Base-by-base conservation (phyloP, 2,797 vertebrate genomes). In the Myripristis jacobus region DNA sequence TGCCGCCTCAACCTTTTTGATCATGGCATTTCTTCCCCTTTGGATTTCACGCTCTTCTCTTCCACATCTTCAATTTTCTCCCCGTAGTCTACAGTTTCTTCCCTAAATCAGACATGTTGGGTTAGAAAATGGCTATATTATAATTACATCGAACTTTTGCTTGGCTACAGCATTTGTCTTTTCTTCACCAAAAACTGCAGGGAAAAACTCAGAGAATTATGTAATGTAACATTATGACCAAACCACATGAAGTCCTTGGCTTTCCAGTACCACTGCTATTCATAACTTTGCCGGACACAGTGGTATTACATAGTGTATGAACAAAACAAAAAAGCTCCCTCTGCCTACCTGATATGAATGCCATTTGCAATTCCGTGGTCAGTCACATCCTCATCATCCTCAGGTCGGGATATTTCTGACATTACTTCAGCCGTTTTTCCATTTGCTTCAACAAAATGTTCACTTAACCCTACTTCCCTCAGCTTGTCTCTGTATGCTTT, bases 381-480 rank as follows among this genome's bases (percentile, higher is more conserved):
- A 46, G 88, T 87, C 41, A 54, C 44, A 3, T 85, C 64, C 25
- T 53, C 15, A 18, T 86, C 52, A 3, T 85, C 82, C 27, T 87
- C 64, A 22, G 84, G 77, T 66, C 41, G 60, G 54, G 59, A 75
- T 21, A 79, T 62, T 3, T 65, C 21, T 10, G 84, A 56, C 27
- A 61, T 55, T 46, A 19, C 81, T 61, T 38, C 62, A 51, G 58
- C 56, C 36, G 74, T 83, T 78, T 87, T 82, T 79, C 94, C 95
- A 60, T 95, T 95, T 82, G 88, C 90, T 77, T 83, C 93, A 59
- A 99, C 93, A 88, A 98, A 98, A 47, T 93, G 92, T 88, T 99
- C 96, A 0, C 94, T 93, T 61, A 98, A 68, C 2, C 97, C 96
- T 0, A 85, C 94, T 80, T 95, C 93, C 88, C 84, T 89, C 78